Evolutionary conservation across 2,888 invertebrate genomes (phyloP).

Genomic region (Drosophila testacea): DNA sequence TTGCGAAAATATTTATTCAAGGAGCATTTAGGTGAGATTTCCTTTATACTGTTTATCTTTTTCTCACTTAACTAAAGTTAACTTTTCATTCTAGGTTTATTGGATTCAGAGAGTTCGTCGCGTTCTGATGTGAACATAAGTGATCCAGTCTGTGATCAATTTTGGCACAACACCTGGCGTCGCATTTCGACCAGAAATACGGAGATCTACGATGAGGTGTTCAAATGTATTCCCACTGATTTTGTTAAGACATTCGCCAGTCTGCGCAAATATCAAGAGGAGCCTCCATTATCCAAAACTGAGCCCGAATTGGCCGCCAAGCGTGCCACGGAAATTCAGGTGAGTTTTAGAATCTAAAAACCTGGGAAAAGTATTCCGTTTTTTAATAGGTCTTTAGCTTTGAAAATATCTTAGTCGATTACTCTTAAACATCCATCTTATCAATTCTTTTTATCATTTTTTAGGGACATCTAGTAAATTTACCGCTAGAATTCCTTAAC

Average conservation of each 20-base stretch:
- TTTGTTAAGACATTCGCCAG: constrained; percentile 91
- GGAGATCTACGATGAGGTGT: constrained; percentile 95
- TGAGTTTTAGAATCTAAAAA: constrained; percentile 72
- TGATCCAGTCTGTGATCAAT: constrained; percentile 92
- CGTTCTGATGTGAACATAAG: constrained; percentile 87
- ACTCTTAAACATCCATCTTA: background rate
- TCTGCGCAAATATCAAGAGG: constrained; percentile 91
- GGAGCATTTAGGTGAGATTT: constrained; percentile 92
- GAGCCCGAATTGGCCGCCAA: constrained; percentile 91
- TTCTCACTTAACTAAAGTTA: background rate
- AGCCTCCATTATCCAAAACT: constrained; percentile 89
- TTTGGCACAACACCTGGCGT: constrained; percentile 95
- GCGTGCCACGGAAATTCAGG: constrained; percentile 90
- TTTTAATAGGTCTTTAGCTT: too few relatives aligned
- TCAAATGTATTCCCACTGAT: constrained; percentile 96
- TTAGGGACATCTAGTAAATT: constrained; percentile 93
- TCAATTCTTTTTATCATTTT: background rate
- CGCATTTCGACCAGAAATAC: constrained; percentile 93
- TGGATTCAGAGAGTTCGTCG: constrained; percentile 85
- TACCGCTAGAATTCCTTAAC: constrained; percentile 95
- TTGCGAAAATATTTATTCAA: constrained; percentile 94
- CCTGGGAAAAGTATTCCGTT: too few relatives aligned
- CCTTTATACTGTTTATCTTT: background rate
- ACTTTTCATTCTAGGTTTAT: constrained; percentile 79
- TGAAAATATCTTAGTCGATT: background rate